These are phyloP conservation scores for Pseudachorutes palmiensis DNA, from an alignment of 1,140 invertebrate genomes.

Conservation along the genomic window DNA sequence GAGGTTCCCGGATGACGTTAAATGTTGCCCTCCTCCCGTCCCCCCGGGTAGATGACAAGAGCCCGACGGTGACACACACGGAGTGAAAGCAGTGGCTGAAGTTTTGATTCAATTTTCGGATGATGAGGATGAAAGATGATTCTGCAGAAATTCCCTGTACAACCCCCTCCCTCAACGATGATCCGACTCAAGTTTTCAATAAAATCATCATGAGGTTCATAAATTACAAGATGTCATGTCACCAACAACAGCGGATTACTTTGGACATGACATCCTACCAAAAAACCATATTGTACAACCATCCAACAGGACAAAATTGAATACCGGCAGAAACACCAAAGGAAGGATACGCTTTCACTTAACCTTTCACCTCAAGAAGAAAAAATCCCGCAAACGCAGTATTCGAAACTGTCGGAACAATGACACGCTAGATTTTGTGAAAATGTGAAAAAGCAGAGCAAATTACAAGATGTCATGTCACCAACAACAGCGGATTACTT, in stretches of 20 bases:
- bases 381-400: too few species aligned
- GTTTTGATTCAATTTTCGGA: neutral
- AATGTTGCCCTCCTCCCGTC: too few species aligned
- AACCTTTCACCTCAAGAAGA: neutral
- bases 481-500: neutral
- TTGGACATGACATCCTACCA: neutral
- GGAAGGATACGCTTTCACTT: too few species aligned
- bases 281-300: neutral
- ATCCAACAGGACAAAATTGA: neutral
- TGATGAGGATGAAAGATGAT: neutral
- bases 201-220: neutral
- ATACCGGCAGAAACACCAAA: too few species aligned
- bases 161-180: neutral
- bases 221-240: neutral
- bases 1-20: too few species aligned
- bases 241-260: neutral
- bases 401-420: too few species aligned
- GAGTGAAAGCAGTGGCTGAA: neutral
- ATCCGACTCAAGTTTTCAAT: neutral
- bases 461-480: neutral
- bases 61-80: too few species aligned
- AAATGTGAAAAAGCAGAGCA: neutral
- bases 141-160: neutral
- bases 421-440: too few species aligned
- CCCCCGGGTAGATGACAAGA: too few species aligned